Evolutionary conservation across 1,140 invertebrate species (phyloP).

Genomic region (Halesus radiatus): DNA sequence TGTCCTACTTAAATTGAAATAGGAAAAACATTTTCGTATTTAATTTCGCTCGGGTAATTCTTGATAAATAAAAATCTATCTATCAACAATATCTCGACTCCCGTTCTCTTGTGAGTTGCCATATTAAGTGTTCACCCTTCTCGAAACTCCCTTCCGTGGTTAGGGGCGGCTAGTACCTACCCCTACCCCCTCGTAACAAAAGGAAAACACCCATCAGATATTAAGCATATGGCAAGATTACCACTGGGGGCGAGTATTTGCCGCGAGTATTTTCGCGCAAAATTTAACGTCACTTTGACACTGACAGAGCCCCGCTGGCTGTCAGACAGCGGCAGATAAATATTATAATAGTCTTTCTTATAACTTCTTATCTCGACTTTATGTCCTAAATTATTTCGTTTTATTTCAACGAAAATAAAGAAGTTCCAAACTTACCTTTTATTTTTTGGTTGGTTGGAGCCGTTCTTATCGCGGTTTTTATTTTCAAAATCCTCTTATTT

Average conservation of each 20-base stretch:
- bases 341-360: conserved; percentile 1
- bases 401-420: not conserved
- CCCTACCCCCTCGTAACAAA: not conserved
- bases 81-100: not conserved
- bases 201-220: conserved; percentile 32
- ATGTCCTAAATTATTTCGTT: not conserved
- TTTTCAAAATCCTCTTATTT: no score
- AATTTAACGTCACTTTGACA: not conserved
- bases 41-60: not conserved
- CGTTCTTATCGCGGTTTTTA: no score
- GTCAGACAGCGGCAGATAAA: not conserved
- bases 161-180: not conserved
- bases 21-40: not conserved
- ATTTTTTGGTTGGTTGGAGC: no score
- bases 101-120: not conserved
- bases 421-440: no score
- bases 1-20: not conserved
- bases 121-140: conserved; percentile 16
- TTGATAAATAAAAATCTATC: not conserved
- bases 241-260: conserved; percentile 2
- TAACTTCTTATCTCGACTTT: not conserved
- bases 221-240: conserved; percentile 32
- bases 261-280: not conserved
- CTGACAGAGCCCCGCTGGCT: not conserved
- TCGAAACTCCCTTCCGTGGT: not conserved